Evolutionary conservation across 2,888 invertebrate species (phyloP).

Genomic region (Hermodice carunculata): DNA sequence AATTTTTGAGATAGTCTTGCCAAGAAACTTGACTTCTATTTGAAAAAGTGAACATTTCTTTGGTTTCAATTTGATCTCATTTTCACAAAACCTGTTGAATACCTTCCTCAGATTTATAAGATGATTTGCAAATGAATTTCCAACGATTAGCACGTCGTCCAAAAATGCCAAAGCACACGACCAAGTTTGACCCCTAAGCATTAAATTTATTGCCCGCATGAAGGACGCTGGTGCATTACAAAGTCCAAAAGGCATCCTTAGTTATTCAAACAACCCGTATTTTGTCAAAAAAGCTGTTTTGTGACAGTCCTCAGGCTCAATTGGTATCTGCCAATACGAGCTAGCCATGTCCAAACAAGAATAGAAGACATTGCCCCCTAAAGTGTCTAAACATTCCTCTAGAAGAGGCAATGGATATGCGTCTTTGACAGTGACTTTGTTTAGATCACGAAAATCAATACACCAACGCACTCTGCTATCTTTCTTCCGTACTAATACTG

Average conservation of each 20-base stretch:
- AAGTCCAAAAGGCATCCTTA: conserved; percentile 4
- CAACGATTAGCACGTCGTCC: conserved; percentile 3
- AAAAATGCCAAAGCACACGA: background rate
- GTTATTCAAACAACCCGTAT: background rate
- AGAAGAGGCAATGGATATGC: background rate
- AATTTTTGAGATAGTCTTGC: background rate
- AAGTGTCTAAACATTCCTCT: background rate
- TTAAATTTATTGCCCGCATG: background rate
- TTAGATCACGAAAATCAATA: conserved; percentile 4
- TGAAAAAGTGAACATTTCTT: conserved; percentile 8
- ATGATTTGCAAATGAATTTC: background rate
- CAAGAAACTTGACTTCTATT: conserved; percentile 2
- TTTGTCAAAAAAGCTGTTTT: conserved; percentile 7
- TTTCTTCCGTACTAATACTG: background rate
- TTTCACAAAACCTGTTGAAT: background rate
- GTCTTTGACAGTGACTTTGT: background rate
- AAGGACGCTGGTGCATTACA: background rate
- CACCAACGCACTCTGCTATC: background rate
- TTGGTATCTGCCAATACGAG: background rate
- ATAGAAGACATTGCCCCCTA: background rate
- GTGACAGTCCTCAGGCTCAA: background rate
- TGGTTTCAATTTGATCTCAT: conserved; percentile 7
- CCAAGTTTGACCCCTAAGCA: background rate
- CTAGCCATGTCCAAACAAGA: background rate
- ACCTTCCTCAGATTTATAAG: background rate